These are phyloP conservation scores for Boloria euphrosyne DNA, from an alignment of 2,888 invertebrate species.

Conservation along the genomic window DNA sequence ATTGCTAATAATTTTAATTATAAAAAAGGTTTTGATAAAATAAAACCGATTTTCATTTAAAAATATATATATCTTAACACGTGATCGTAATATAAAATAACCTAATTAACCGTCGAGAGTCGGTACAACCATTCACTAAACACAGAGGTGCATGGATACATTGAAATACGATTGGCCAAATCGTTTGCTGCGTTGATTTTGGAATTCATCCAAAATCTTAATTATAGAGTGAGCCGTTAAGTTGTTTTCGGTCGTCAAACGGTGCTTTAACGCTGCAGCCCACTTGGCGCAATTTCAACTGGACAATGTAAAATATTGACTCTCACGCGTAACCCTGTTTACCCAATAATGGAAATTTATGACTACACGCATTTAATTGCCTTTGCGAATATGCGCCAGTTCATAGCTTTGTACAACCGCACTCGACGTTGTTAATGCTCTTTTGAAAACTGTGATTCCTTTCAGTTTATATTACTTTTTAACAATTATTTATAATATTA, in stretches of 20 bases:
- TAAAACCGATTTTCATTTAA: too few species aligned
- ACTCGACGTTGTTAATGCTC: neutral
- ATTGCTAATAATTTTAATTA: too few species aligned
- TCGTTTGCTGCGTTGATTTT: constrained; percentile 22
- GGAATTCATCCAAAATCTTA: constrained; percentile 33
- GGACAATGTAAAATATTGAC: constrained; percentile 30
- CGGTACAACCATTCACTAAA: neutral
- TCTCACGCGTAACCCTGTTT: constrained; percentile 30
- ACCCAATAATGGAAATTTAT: constrained; percentile 29
- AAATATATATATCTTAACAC: too few species aligned
- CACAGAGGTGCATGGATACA: constrained; percentile 3
- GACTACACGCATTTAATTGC: constrained; percentile 22
- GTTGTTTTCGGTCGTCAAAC: constrained; percentile 34
- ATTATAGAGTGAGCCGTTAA: constrained; percentile 33
- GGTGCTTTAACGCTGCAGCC: constrained; percentile 24
- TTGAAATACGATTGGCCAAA: constrained; percentile 17
- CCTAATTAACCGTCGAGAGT: neutral
- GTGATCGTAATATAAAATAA: too few species aligned
- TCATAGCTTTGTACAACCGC: neutral
- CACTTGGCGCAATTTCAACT: constrained; percentile 33
- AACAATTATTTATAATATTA: too few species aligned
- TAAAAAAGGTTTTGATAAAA: too few species aligned
- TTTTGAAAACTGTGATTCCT: neutral
- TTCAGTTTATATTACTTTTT: too few species aligned
- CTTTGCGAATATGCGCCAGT: constrained; percentile 12